Conservation (phyloP, 2,113 vertebrate genomes). For the Anhinga anhinga region DNA sequence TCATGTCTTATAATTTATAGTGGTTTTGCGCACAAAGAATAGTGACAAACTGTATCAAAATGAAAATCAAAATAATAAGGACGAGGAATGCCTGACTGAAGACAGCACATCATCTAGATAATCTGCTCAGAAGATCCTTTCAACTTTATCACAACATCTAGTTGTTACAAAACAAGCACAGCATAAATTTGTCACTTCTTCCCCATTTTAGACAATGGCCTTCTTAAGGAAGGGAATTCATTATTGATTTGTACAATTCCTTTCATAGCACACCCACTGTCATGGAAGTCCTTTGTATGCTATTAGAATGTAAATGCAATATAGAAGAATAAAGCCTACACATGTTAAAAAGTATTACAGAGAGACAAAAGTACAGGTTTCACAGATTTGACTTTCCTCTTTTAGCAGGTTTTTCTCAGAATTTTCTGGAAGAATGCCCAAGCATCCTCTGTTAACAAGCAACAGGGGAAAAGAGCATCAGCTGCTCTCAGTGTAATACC, state of each 20-base stretch:
- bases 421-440: not conserved
- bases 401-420: not conserved
- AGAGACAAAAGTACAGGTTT: not conserved
- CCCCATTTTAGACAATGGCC: not conserved
- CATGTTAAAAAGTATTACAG: not conserved
- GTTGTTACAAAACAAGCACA: not conserved
- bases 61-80: not conserved
- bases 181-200: not conserved
- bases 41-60: not conserved
- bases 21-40: not conserved
- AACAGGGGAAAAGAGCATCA: not conserved
- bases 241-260: not conserved
- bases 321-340: not conserved
- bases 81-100: not conserved
- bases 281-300: not conserved
- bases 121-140: not conserved
- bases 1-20: not conserved
- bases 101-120: not conserved
- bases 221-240: not conserved
- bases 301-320: not conserved
- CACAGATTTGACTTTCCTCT: not conserved
- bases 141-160: not conserved
- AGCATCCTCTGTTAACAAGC: not conserved
- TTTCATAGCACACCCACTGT: not conserved
- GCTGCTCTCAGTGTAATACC: not conserved